Percentiles rank a stretch among this genome's conserved stretches.
phyloP scores from a whole-genome alignment of 2,113 vertebrate species.

The Puntigrus tetrazona region DNA sequence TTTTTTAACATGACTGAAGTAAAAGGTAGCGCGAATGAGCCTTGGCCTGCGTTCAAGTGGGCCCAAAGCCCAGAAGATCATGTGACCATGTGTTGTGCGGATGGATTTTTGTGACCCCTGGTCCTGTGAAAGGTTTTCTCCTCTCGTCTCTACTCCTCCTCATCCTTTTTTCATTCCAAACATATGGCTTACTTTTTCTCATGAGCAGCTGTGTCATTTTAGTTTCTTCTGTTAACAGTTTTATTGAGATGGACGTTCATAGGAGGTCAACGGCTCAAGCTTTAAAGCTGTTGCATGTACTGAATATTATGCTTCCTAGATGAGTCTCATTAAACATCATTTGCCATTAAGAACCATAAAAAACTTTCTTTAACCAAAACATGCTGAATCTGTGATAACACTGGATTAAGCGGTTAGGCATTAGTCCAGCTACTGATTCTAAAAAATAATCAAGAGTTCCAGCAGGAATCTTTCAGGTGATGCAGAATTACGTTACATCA shows the following conservation, averaged over 20 bases:
- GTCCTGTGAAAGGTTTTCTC: slow-evolving; percentile 53
- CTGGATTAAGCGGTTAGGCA: background rate
- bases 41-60: slow-evolving; percentile 41
- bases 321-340: background rate
- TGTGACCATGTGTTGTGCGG: slow-evolving; percentile 57
- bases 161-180: slow-evolving; percentile 13
- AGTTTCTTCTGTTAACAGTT: background rate
- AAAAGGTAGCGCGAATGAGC: slow-evolving; percentile 27
- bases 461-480: background rate
- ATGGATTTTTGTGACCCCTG: slow-evolving; percentile 50
- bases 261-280: background rate
- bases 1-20: background rate
- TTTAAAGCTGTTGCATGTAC: background rate
- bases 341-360: background rate
- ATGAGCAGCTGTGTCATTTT: slow-evolving; percentile 17
- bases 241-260: slow-evolving; percentile 11
- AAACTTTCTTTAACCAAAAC: background rate
- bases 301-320: slow-evolving; percentile 13
- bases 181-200: background rate
- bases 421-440: background rate
- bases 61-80: slow-evolving; percentile 55
- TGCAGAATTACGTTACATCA: slow-evolving; percentile 33
- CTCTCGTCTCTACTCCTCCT: slow-evolving; percentile 38
- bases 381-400: background rate
- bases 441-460: background rate